A percentile compares a stretch with the other conserved stretches of the same genome.
Conservation (phyloP, 2,113 vertebrate genomes). For the Chascanopsetta lugubris region DNA sequence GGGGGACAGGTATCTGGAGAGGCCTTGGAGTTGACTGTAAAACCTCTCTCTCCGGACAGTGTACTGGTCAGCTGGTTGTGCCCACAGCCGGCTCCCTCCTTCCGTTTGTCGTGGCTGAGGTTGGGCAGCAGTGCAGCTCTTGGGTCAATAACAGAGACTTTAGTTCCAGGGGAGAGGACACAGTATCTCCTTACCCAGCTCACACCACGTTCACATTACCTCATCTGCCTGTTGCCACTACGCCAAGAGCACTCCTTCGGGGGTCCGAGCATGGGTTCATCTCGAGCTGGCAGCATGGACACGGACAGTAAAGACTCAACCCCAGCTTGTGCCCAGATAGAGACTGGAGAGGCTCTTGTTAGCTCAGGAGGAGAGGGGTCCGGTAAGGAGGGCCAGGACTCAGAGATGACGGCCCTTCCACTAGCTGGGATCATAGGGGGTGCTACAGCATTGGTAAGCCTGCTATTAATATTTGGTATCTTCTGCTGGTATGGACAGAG, state of each 20-base stretch:
- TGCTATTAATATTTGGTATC: conserved; percentile 88
- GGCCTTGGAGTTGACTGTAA: conserved; percentile 86
- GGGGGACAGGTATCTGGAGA: conserved; percentile 78
- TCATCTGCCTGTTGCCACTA: conserved; percentile 91
- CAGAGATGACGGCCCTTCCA: conserved; percentile 85
- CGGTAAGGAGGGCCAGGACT: conserved; percentile 83
- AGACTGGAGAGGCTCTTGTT: conserved; percentile 81
- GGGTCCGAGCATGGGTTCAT: conserved; percentile 66
- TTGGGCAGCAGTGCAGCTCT: conserved; percentile 88
- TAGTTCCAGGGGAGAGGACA: conserved; percentile 90
- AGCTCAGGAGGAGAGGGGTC: conserved; percentile 80
- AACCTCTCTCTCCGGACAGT: conserved; percentile 88
- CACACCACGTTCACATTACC: conserved; percentile 90
- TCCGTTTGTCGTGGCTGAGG: conserved; percentile 91
- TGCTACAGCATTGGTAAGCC: conserved; percentile 88
- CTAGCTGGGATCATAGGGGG: conserved; percentile 91
- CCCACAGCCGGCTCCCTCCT: conserved; percentile 83
- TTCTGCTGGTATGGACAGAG: conserved; percentile 92
- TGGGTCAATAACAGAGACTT: conserved; percentile 92
- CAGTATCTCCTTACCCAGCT: conserved; percentile 91
- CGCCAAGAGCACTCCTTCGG: conserved; percentile 70
- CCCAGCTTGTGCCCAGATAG: conserved; percentile 90
- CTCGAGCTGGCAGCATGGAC: conserved; percentile 78
- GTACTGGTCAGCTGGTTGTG: conserved; percentile 90
- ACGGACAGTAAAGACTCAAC: conserved; percentile 84